Conservation (phyloP, 2,888 invertebrate species). For the Steinernema carpocapsae region DNA sequence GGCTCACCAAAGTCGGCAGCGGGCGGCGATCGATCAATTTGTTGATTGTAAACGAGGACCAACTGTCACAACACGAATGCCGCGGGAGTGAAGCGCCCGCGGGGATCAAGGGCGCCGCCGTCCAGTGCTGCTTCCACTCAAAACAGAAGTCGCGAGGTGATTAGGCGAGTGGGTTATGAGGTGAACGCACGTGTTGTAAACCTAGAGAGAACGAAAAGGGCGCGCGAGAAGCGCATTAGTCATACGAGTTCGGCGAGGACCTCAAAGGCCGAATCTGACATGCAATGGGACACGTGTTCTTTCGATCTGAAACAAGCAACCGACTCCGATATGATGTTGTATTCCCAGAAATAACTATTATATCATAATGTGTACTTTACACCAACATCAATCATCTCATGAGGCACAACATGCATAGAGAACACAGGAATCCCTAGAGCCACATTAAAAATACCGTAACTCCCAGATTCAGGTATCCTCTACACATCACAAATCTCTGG, state of each 20-base stretch:
- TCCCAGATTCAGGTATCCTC: background rate
- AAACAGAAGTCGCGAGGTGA: slow-evolving; percentile 20
- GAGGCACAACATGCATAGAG: background rate
- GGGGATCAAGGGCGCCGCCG: slow-evolving; percentile 30
- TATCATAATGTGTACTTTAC: too few species aligned
- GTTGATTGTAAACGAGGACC: slow-evolving; percentile 33
- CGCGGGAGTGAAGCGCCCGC: background rate
- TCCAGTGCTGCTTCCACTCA: slow-evolving; percentile 5
- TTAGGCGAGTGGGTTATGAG: slow-evolving; percentile 17
- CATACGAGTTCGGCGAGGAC: too few species aligned
- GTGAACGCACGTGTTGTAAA: background rate
- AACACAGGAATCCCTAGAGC: background rate
- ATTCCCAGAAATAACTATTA: too few species aligned
- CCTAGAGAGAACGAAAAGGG: background rate
- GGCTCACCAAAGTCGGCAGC: slow-evolving; percentile 30
- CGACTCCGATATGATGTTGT: too few species aligned
- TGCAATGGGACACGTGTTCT: too few species aligned
- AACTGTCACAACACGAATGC: slow-evolving; percentile 30
- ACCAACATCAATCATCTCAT: background rate
- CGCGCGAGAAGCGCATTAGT: too few species aligned
- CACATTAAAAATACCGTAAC: background rate
- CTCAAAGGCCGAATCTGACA: too few species aligned
- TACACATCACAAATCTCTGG: background rate
- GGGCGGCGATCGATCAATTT: slow-evolving; percentile 29
- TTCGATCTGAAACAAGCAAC: too few species aligned